phyloP scores from a whole-genome alignment of 2,888 invertebrate species.

The Diploptera punctata region DNA sequence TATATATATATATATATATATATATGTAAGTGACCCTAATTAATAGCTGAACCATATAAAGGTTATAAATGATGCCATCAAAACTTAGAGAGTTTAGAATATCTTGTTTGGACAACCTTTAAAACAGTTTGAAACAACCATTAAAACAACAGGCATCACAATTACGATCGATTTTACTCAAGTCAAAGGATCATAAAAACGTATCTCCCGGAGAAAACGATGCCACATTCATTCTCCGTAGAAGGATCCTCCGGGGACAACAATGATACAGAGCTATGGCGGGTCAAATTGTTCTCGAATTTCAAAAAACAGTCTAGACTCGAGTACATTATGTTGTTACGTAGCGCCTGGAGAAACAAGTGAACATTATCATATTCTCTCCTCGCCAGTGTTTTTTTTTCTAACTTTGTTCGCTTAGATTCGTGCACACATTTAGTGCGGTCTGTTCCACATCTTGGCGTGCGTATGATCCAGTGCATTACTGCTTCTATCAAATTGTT shows the following conservation, averaged over 20 bases:
- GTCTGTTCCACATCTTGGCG: background rate
- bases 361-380: slow-evolving; percentile 11
- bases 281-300: slow-evolving; percentile 14
- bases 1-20: too few relatives aligned
- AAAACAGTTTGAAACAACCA: background rate
- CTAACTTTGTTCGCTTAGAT: slow-evolving; percentile 7
- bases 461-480: background rate
- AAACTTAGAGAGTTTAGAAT: too few relatives aligned
- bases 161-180: slow-evolving; percentile 18
- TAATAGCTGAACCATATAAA: too few relatives aligned
- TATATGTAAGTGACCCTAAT: too few relatives aligned
- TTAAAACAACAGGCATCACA: background rate
- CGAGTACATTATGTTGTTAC: slow-evolving; percentile 19
- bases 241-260: background rate
- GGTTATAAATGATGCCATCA: too few relatives aligned
- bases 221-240: background rate
- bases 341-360: slow-evolving; percentile 12
- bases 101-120: too few relatives aligned
- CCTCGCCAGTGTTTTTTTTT: background rate
- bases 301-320: background rate
- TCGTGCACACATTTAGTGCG: background rate
- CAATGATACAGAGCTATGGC: slow-evolving; percentile 6
- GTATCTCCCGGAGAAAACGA: slow-evolving; percentile 9
- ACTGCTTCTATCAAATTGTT: background rate
- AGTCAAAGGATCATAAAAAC: slow-evolving; percentile 16